Percentiles rank a stretch among this genome's conserved stretches.
Conservation (phyloP, 1,140 invertebrate genomes). For the Eriosoma lanigerum region DNA sequence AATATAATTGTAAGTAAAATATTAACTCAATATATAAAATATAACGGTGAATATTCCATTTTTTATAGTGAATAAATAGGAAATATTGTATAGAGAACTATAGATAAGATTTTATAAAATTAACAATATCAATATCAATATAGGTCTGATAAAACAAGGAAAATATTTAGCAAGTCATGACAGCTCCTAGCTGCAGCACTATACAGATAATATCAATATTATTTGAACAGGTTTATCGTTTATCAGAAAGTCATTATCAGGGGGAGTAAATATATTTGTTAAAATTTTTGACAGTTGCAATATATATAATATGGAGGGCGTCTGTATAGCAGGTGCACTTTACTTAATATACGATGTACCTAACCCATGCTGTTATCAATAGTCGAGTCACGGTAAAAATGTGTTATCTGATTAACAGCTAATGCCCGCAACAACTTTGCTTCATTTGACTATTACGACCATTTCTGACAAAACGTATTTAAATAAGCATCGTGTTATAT, state of each 20-base stretch:
- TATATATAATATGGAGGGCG: background rate
- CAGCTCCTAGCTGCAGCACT: background rate
- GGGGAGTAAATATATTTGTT: constrained; percentile 5
- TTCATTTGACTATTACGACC: background rate
- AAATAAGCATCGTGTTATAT: no score
- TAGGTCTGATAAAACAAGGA: background rate
- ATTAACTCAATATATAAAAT: no score
- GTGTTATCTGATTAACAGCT: background rate
- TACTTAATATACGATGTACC: background rate
- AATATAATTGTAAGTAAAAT: no score
- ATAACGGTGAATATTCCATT: no score
- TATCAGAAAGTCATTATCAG: background rate
- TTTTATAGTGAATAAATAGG: no score
- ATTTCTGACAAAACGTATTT: no score
- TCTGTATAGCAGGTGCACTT: constrained; percentile 1
- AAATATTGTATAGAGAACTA: no score
- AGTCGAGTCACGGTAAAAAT: constrained; percentile 5
- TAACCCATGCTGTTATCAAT: constrained; percentile 29
- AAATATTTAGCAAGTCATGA: constrained; percentile 41
- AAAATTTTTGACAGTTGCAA: constrained; percentile 15
- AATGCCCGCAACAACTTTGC: background rate
- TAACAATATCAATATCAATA: no score
- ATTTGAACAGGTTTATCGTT: constrained; percentile 24
- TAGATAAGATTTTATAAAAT: no score
- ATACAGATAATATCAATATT: constrained; percentile 18